phyloP scores from a whole-genome alignment of 2,888 invertebrate species.

The Trissolcus japonicus region DNA sequence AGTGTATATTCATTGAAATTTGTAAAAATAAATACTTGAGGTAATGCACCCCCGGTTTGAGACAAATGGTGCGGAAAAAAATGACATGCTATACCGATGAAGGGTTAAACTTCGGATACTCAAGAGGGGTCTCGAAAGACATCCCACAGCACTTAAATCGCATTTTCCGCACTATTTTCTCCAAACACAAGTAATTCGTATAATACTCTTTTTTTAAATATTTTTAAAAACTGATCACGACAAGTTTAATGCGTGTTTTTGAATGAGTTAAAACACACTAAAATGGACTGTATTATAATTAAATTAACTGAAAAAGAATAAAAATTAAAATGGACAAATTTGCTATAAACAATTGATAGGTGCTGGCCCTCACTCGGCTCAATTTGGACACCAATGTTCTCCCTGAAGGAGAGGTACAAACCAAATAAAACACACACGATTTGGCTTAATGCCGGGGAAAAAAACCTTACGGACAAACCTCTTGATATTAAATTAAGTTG shows the following conservation, averaged over 20 bases:
- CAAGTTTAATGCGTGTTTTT: background rate
- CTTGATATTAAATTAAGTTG: no score
- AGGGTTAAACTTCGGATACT: slow-evolving; percentile 55
- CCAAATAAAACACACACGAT: no score
- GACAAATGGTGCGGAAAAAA: slow-evolving; percentile 51
- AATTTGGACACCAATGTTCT: no score
- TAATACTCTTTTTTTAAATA: background rate
- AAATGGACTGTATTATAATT: no score
- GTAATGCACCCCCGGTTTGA: slow-evolving; percentile 33
- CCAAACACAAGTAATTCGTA: slow-evolving; percentile 42
- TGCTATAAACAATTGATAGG: no score
- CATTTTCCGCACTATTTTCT: slow-evolving; percentile 56
- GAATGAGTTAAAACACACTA: no score
- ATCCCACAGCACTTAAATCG: slow-evolving; percentile 42
- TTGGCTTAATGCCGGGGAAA: no score
- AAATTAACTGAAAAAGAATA: no score
- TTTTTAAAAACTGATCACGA: background rate
- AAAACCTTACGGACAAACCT: no score
- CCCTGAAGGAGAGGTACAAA: no score
- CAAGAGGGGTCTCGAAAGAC: slow-evolving; percentile 52
- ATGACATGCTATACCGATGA: slow-evolving; percentile 51
- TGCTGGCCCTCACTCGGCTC: no score
- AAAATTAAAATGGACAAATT: no score
- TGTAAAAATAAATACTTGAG: slow-evolving; percentile 51
- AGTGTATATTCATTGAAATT: slow-evolving; percentile 42